phyloP scores from a whole-genome alignment of 2,113 vertebrate species.

The Varanus salvator region DNA sequence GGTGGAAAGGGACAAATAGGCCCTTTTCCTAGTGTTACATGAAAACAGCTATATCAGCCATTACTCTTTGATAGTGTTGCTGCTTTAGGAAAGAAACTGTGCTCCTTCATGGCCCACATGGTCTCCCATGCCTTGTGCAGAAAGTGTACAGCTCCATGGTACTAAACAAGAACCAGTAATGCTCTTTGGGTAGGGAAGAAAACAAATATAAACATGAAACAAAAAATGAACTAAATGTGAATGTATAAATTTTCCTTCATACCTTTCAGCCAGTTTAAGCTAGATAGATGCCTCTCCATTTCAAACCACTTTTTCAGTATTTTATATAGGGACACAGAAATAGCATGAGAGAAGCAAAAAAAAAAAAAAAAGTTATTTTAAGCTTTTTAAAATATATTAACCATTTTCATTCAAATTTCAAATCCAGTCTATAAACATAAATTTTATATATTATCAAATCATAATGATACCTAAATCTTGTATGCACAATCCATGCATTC shows the following conservation, averaged over 20 bases:
- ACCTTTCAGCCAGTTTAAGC: neutral
- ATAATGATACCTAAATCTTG: neutral
- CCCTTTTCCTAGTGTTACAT: neutral
- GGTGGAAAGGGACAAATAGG: neutral
- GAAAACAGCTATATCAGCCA: neutral
- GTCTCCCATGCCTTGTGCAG: neutral
- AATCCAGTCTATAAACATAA: too few species aligned
- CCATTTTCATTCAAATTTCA: too few species aligned
- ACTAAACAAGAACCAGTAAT: neutral
- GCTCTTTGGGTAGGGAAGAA: neutral
- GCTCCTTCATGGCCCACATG: neutral
- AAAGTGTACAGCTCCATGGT: neutral
- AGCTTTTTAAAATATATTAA: neutral
- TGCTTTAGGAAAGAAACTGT: neutral
- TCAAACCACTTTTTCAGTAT: neutral
- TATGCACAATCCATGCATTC: neutral
- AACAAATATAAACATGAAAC: neutral
- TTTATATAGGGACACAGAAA: neutral
- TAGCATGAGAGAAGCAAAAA: neutral
- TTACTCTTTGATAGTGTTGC: neutral
- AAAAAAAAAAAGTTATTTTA: neutral
- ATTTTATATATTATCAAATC: too few species aligned
- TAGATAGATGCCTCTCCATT: neutral
- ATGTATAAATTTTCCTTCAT: neutral
- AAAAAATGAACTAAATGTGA: neutral